These are phyloP conservation scores for Neoniphon sammara DNA, from an alignment of 2,797 vertebrate species.

Conservation along the genomic window DNA sequence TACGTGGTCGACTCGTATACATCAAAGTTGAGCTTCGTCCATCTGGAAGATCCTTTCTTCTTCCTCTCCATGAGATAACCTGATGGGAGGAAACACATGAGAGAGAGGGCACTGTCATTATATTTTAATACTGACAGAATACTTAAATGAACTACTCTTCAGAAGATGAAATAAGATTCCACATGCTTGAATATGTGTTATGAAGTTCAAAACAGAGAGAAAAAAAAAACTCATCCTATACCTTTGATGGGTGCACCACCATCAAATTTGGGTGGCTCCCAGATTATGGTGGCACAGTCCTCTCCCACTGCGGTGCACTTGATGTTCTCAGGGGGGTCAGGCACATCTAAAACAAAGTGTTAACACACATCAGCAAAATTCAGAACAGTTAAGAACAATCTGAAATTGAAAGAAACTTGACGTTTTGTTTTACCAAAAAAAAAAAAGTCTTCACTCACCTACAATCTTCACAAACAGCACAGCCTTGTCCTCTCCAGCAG, in stretches of 20 bases:
- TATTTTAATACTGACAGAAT: too few species aligned
- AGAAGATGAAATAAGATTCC: too few species aligned
- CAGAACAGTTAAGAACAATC: background rate
- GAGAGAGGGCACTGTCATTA: too few species aligned
- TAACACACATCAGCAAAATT: background rate
- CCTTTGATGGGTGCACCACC: conserved; percentile 89
- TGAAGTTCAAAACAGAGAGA: too few species aligned
- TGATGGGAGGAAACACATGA: conserved; percentile 50
- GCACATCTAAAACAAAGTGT: conserved; percentile 82
- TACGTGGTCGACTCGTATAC: conserved; percentile 84
- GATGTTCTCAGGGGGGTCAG: conserved; percentile 88
- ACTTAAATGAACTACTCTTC: background rate
- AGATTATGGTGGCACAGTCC: conserved; percentile 85
- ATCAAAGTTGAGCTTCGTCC: conserved; percentile 95
- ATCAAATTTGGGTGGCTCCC: conserved; percentile 88
- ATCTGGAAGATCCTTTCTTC: conserved; percentile 92
- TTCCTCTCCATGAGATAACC: conserved; percentile 94
- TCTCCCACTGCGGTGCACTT: conserved; percentile 88
- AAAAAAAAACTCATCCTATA: conserved; percentile 52
- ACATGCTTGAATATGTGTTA: too few species aligned
- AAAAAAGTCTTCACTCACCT: conserved; percentile 82
- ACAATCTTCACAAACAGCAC: conserved; percentile 88
- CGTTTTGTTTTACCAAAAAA: background rate
- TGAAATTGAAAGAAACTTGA: too few species aligned
- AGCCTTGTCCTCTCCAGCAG: conserved; percentile 88